phyloP scores from a whole-genome alignment of 2,113 vertebrate species.

The Thermophis baileyi region DNA sequence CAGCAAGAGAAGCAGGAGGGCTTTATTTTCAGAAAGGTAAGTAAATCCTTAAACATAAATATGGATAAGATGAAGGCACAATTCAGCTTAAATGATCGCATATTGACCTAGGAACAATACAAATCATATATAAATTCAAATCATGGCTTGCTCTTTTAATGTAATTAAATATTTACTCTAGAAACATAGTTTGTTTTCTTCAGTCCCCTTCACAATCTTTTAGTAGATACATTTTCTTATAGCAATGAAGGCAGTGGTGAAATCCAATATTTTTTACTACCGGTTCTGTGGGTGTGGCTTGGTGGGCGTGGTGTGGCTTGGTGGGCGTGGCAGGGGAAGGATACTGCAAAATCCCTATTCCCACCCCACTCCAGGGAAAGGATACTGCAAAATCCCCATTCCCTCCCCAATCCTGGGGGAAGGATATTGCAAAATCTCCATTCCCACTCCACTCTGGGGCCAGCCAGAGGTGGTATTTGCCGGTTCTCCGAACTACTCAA shows the following conservation, averaged over 20 bases:
- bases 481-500: too few species aligned
- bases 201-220: not conserved
- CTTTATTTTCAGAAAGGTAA: not conserved
- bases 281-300: too few species aligned
- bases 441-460: too few species aligned
- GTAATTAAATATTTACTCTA: not conserved
- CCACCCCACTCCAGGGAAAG: too few species aligned
- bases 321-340: too few species aligned
- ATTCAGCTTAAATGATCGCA: conserved; percentile 6
- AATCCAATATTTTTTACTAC: too few species aligned
- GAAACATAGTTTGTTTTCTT: not conserved
- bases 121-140: not conserved
- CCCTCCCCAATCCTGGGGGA: too few species aligned
- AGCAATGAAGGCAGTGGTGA: not conserved
- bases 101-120: not conserved
- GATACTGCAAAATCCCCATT: too few species aligned
- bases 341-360: too few species aligned
- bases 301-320: too few species aligned
- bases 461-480: too few species aligned
- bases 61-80: not conserved
- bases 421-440: too few species aligned
- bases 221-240: not conserved
- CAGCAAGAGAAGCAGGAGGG: not conserved
- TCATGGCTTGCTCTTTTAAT: not conserved
- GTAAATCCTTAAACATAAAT: not conserved